Evolutionary conservation across 2,888 invertebrate genomes (phyloP), one percentile per base, ranked within the genome.

Genomic region (Lasioglossum zephyrum): DNA sequence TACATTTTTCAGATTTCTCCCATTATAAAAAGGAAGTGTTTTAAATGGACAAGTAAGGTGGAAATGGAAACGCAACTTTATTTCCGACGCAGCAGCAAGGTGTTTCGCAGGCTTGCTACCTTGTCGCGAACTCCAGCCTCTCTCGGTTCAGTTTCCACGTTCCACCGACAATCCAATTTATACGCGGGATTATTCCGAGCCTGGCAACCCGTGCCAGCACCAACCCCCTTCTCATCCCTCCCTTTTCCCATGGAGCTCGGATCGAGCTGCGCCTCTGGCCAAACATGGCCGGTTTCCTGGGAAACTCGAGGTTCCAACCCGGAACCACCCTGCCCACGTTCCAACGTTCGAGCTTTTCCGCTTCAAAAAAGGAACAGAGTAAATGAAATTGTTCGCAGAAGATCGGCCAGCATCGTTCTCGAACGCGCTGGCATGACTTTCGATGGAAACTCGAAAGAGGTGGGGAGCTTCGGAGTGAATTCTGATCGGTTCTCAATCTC

Each of bases 81-180:
- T 9, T 6, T 22, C 31, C 18, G 36, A 66, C 36, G 18, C 18
- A 18, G 8, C 70, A n/a, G 39, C 41, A 70, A 41, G n/a, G 70
- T 41, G 41, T 41, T 41, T n/a, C 78, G 26, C 73, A 41, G 83
- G 44, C 63, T 53, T 31, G 26, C 79, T 76, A 47, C 74, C 60
- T 63, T 39, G 39, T 44, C 69, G 69, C 77, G 44, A 49, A 53
- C 66, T 36, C 53, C 81, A 66, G 22, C 69, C 73, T 74, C 73
- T 26, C 77, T 66, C 84, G 88, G 88, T 91, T 90, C 89, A 88
- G 87, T 89, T 89, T 90, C 89, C 88, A 88, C 89, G 89, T 87
- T 91, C 87, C 90, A 83, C 89, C 92, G 90, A 93, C 93, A 92
- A 94, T 95, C 94, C 94, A 95, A 95, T 95, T 95, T 94, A 94